Evolutionary conservation across 2,888 invertebrate species (phyloP).

Genomic region (Epirrhoe tristata): DNA sequence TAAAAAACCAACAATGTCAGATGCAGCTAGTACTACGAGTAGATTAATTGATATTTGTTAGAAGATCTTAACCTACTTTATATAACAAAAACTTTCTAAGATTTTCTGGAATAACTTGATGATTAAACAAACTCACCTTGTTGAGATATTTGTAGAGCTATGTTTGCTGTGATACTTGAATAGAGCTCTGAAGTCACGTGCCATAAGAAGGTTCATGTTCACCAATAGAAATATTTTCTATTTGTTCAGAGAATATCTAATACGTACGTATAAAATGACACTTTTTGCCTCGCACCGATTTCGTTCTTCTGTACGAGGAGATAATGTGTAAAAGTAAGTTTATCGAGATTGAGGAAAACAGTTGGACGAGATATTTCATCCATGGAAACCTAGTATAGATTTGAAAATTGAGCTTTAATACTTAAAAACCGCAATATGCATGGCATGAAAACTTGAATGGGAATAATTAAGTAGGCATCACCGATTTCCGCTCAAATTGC

Average conservation of each 20-base stretch:
- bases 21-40: no score
- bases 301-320: no score
- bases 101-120: conserved; percentile 15
- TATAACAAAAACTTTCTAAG: conserved; percentile 1
- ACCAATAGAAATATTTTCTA: no score
- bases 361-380: no score
- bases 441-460: conserved; percentile 20
- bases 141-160: conserved; percentile 59
- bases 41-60: no score
- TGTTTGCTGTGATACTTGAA: conserved; percentile 54
- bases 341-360: not conserved
- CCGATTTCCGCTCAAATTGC: conserved; percentile 55
- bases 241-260: no score
- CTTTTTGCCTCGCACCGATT: no score
- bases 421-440: not conserved
- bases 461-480: conserved; percentile 30
- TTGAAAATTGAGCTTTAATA: no score
- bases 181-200: conserved; percentile 54
- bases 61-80: not conserved
- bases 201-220: conserved; percentile 28
- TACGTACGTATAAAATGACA: no score
- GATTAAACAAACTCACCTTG: conserved; percentile 48
- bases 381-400: no score
- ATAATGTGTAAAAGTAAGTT: no score
- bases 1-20: no score